Conservation (phyloP, 1,140 invertebrate species). For the Zaprionus nigranus region DNA sequence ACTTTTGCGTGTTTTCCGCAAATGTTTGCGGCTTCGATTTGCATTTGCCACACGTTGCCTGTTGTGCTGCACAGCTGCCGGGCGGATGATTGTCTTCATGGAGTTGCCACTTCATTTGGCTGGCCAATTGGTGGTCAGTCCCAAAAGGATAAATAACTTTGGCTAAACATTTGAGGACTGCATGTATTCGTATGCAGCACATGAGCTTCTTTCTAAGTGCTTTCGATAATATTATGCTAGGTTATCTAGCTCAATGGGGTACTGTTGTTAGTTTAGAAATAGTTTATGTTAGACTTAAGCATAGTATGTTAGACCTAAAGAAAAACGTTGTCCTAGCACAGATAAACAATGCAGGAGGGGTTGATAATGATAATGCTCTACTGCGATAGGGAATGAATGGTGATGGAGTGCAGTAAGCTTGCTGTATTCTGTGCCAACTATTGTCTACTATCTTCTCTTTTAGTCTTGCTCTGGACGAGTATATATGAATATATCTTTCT, state of each 20-base stretch:
- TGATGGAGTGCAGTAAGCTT: no score
- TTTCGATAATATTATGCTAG: neutral
- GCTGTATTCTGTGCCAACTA: no score
- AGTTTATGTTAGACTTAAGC: neutral
- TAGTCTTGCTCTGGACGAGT: no score
- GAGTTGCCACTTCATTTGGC: slow-evolving; percentile 70
- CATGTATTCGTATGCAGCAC: neutral
- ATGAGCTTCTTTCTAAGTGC: neutral
- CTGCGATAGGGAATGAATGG: no score
- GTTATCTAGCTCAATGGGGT: neutral
- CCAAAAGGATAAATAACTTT: neutral
- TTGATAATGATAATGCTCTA: no score
- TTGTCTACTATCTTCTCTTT: no score
- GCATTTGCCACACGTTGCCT: slow-evolving; percentile 23
- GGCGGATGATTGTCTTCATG: slow-evolving; percentile 50
- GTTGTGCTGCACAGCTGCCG: neutral
- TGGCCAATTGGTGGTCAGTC: slow-evolving; percentile 22
- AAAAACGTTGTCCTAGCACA: no score
- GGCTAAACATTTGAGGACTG: slow-evolving; percentile 8
- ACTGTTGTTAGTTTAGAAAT: neutral
- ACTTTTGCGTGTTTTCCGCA: slow-evolving; percentile 32
- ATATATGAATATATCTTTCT: no score
- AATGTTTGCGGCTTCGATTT: slow-evolving; percentile 39
- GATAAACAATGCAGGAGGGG: no score
- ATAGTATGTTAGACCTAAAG: no score